Evolutionary conservation across 1,140 invertebrate genomes (phyloP).

Genomic region (Heliconius hewitsoni): DNA sequence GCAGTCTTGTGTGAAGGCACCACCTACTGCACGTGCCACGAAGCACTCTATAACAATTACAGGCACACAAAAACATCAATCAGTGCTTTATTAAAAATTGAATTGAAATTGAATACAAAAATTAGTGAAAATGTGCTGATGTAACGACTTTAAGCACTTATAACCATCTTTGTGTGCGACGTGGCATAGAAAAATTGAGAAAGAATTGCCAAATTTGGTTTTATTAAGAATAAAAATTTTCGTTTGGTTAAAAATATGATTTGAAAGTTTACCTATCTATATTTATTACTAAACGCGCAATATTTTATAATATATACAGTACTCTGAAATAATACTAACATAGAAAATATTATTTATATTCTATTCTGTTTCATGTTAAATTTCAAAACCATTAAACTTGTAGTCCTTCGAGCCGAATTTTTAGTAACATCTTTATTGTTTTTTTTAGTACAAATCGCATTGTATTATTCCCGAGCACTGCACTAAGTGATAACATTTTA

Average conservation of each 20-base stretch:
- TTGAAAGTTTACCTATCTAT: background rate
- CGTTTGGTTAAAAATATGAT: background rate
- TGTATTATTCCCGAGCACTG: background rate
- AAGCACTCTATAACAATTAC: background rate
- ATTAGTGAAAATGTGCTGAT: too few species aligned
- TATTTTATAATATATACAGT: background rate
- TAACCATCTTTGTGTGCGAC: background rate
- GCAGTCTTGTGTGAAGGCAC: constrained; percentile 19
- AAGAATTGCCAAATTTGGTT: too few species aligned
- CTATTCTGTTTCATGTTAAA: too few species aligned
- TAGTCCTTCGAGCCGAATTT: background rate
- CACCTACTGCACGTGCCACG: background rate
- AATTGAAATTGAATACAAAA: background rate
- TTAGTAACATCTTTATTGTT: background rate
- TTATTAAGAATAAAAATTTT: background rate
- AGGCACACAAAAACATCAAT: background rate
- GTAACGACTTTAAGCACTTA: background rate
- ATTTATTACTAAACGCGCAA: background rate
- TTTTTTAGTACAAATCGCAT: background rate
- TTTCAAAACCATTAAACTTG: background rate
- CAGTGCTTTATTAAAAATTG: background rate
- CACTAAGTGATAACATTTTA: background rate
- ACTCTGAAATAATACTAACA: background rate
- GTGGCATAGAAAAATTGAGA: background rate
- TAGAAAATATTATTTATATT: background rate